Conservation (phyloP, 2,888 invertebrate genomes). For the Morpho achilles region DNA sequence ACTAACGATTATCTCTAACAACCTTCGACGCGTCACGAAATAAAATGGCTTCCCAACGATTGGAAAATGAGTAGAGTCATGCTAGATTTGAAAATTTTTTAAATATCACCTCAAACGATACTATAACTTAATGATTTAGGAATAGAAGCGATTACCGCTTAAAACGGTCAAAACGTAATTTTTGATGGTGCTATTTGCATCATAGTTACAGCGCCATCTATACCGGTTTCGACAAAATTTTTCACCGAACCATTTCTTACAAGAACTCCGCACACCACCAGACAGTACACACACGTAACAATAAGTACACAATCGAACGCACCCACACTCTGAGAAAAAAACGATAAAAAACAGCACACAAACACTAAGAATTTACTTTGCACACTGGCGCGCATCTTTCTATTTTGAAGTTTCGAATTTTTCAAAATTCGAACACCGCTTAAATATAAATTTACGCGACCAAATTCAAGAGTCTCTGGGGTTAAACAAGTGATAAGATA, state of each 20-base stretch:
- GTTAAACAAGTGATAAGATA: slow-evolving; percentile 57
- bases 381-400: slow-evolving; percentile 35
- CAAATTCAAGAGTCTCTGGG: slow-evolving; percentile 44
- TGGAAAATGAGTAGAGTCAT: slow-evolving; percentile 27
- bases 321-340: slow-evolving; percentile 76
- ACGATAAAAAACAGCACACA: slow-evolving; percentile 74
- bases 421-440: slow-evolving; percentile 29
- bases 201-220: slow-evolving; percentile 71
- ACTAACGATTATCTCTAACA: slow-evolving; percentile 28
- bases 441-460: slow-evolving; percentile 30
- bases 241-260: slow-evolving; percentile 76
- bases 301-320: slow-evolving; percentile 67
- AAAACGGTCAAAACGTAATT: slow-evolving; percentile 44
- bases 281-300: slow-evolving; percentile 36
- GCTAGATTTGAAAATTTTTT: slow-evolving; percentile 24
- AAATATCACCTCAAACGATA: slow-evolving; percentile 27
- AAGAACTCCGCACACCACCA: slow-evolving; percentile 63
- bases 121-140: slow-evolving; percentile 26
- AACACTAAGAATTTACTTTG: slow-evolving; percentile 39
- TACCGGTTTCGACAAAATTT: slow-evolving; percentile 70
- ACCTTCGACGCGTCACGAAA: slow-evolving; percentile 29
- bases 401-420: slow-evolving; percentile 37
- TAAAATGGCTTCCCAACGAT: slow-evolving; percentile 31
- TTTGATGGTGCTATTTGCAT: slow-evolving; percentile 55
- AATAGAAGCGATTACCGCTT: slow-evolving; percentile 11